phyloP scores from a whole-genome alignment of 2,888 invertebrate genomes.

The Ypsolopha scabrella region DNA sequence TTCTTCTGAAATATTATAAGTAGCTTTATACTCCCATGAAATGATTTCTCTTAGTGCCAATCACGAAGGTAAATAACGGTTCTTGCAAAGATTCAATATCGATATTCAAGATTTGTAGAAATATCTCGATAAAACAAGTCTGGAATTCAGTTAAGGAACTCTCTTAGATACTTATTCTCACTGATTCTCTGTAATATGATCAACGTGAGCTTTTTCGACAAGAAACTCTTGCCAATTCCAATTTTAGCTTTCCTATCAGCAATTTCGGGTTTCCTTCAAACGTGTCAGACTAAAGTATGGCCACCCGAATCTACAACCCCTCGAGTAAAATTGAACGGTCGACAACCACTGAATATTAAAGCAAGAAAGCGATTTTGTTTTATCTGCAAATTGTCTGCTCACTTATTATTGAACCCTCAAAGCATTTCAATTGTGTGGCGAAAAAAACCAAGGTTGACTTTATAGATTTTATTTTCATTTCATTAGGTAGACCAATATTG shows the following conservation, averaged over 20 bases:
- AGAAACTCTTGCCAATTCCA: too few species aligned
- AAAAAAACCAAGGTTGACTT: not conserved
- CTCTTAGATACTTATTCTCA: too few species aligned
- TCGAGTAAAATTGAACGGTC: conserved; percentile 24
- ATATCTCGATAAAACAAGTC: conserved; percentile 10
- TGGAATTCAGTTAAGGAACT: too few species aligned
- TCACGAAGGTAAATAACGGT: conserved; percentile 2
- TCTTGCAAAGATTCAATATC: not conserved
- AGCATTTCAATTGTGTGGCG: not conserved
- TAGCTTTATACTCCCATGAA: conserved; percentile 6
- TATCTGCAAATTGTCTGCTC: not conserved
- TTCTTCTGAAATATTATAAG: too few species aligned
- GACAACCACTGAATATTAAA: conserved; percentile 10
- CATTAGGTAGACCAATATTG: too few species aligned
- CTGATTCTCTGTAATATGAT: too few species aligned
- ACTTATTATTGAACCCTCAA: not conserved
- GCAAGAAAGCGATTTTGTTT: conserved; percentile 5
- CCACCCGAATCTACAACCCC: conserved; percentile 10
- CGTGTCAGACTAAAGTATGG: not conserved
- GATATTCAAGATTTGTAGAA: conserved; percentile 5
- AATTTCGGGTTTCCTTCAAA: too few species aligned
- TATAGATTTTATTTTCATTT: too few species aligned
- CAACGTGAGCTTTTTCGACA: too few species aligned
- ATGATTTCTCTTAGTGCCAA: conserved; percentile 8
- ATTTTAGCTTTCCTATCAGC: too few species aligned